phyloP scores from a whole-genome alignment of 1,140 invertebrate genomes.

The Neelides sp. region DNA sequence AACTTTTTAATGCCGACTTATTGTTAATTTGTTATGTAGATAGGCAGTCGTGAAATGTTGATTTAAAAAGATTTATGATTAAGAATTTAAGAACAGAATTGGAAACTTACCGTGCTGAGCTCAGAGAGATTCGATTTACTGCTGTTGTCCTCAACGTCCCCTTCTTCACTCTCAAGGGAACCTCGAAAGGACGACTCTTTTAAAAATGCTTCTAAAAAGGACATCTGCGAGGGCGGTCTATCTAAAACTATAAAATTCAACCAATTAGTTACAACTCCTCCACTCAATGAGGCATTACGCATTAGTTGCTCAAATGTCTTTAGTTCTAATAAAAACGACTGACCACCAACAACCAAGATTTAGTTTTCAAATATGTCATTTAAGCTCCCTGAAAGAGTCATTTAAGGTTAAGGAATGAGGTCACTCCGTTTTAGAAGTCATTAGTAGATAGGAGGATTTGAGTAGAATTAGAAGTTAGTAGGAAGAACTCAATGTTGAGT shows the following conservation, averaged over 20 bases:
- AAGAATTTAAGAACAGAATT: conserved; percentile 2
- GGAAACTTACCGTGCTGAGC: conserved; percentile 58
- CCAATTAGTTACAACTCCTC: too few relatives aligned
- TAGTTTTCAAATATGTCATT: too few relatives aligned
- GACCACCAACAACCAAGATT: too few relatives aligned
- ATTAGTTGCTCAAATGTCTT: too few relatives aligned
- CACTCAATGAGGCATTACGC: too few relatives aligned
- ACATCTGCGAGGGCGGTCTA: conserved; percentile 72
- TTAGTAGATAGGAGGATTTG: not conserved
- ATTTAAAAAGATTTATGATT: not conserved
- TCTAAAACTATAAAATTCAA: conserved; percentile 66
- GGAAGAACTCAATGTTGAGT: not conserved
- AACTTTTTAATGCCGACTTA: not conserved
- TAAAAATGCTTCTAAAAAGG: conserved; percentile 73
- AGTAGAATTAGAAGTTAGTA: not conserved
- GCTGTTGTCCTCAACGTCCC: conserved; percentile 64
- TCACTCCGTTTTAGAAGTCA: not conserved
- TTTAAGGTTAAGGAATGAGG: not conserved
- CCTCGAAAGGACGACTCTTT: conserved; percentile 53
- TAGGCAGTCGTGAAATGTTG: not conserved
- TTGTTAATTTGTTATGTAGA: not conserved
- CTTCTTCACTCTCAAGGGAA: conserved; percentile 58
- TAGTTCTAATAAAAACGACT: too few relatives aligned
- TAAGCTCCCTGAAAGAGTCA: too few relatives aligned
- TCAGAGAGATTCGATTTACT: conserved; percentile 72